Base-by-base conservation (phyloP, 2,113 vertebrate genomes). In the Spilogale gracilis region DNA sequence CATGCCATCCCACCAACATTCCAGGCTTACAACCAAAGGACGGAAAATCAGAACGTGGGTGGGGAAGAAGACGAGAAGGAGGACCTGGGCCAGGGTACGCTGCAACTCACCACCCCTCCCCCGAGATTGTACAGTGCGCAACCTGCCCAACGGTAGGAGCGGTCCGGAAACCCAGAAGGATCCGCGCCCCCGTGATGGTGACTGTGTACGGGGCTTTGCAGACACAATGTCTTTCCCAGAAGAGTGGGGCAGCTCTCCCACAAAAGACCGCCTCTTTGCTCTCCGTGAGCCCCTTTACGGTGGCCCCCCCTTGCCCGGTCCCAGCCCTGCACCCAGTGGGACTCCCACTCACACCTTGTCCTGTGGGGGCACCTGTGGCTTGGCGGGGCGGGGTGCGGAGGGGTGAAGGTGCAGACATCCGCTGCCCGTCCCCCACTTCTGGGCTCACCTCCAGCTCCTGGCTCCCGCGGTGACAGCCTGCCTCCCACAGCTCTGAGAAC, bases 401-500 rank as follows among this genome's bases (percentile, higher is more conserved):
- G 52, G 94, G 88, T 0, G 30, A 54, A 86, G 85, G 74, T 87
- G 10, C 96, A 88, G 95, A 89, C 89, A 2, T 16, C 88, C 81
- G 6, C 61, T 8, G 17, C 91, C 23, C 82, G 52, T 54, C 79
- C 86, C 79, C 93, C 23, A 0, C 48, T 79, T 95, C 98, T 58
- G 94, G 98, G 98, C 96, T 16, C 2, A 8, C 74, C 48, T 97
- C 98, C 98, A 98, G 97, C 92, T 94, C 45, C 95, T 52, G 56
- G 96, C 96, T 94, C 45, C 90, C 27, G 89, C 32, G 56, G 95
- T 82, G 96, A 97, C 97, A 83, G 97, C 69, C 83, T 1, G 67
- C 97, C 98, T 97, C 97, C 98, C 89, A 85, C 92, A 73, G 97
- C 95, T 96, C 94, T 0, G 78, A 94, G 95, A 93, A 95, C 97